phyloP scores from a whole-genome alignment of 2,113 vertebrate genomes.

The Eclectus roratus region DNA sequence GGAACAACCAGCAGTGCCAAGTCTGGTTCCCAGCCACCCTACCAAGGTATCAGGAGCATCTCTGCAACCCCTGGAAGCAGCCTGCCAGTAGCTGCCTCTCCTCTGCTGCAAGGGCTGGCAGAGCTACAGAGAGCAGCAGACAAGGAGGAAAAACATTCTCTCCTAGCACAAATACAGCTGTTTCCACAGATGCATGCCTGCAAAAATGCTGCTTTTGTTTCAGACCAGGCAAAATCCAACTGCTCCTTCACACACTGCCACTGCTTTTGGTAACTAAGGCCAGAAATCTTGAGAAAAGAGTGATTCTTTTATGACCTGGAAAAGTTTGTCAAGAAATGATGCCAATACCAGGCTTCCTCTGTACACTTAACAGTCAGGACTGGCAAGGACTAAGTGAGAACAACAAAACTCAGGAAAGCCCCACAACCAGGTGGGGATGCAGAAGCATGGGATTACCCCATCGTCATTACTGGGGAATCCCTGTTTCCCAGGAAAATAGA shows the following conservation, averaged over 20 bases:
- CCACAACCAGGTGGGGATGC: fast-evolving
- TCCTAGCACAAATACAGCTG: neutral
- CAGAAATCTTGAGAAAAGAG: neutral
- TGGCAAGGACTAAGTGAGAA: neutral
- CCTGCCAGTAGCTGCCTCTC: neutral
- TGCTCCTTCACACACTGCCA: neutral
- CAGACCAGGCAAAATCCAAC: neutral
- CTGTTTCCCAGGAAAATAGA: neutral
- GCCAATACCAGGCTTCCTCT: neutral
- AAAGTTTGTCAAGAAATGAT: neutral
- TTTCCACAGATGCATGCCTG: neutral
- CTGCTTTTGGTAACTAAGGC: neutral
- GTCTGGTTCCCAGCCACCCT: neutral
- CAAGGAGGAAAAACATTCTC: neutral
- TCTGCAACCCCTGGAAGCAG: neutral
- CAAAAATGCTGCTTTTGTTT: neutral
- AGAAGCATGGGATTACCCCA: neutral
- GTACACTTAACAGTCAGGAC: neutral
- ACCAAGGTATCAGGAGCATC: neutral
- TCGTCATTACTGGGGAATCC: neutral
- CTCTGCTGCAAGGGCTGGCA: neutral
- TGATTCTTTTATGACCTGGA: neutral
- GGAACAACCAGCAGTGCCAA: neutral
- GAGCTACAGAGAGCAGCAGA: neutral
- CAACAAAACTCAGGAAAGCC: neutral